Evolutionary conservation across 2,797 vertebrate species (phyloP), one percentile per base, ranked within the genome.

Genomic region (Paedocypris micromegethes): DNA sequence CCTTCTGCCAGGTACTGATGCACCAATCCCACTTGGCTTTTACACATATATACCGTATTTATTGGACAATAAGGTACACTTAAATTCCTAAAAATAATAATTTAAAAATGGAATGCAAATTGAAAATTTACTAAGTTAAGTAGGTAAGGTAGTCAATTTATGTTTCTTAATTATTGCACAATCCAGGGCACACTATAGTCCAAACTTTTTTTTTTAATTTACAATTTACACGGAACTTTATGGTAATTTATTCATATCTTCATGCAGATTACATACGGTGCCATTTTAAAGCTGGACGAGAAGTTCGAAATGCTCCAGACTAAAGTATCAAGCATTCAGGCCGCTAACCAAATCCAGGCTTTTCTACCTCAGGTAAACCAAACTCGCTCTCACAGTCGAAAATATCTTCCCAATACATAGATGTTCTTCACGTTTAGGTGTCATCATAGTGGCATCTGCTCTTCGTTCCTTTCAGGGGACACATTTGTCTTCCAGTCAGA

Each of bases 271-370:
- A 82, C 80, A 68, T 82, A 80, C 9, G 81, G 77, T 40, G 79
- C 81, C 58, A 79, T 82, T 64, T 71, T 75, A 67, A 82, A 82
- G 64, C 77, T 82, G 9, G 81, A 82, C 58, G 76, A 80, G 55
- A 82, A 80, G 65, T 78, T 82, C 50, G 81, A 82, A 42, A 38
- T 71, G 64, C 76, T 82, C 5, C 73, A 82, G 46, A 73, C 79
- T 2, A 77, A 75, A 51, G 77, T 82, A 45, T 73, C 68, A 6
- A 68, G 66, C 58, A 65, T 78, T 23, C 74, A 79, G 54, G 65
- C 50, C 46, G 55, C 47, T 42, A 41, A 49, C 8, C 23, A 40
- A 42, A 56, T 9, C 43, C 5, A 9, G 37, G 7, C 49, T 6
- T 7, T 39, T 2, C 44, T 37, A 6, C n/a, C 46, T 66, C 49